Base-by-base conservation (phyloP, 1,140 invertebrate genomes). In the Cotesia chilonis region DNA sequence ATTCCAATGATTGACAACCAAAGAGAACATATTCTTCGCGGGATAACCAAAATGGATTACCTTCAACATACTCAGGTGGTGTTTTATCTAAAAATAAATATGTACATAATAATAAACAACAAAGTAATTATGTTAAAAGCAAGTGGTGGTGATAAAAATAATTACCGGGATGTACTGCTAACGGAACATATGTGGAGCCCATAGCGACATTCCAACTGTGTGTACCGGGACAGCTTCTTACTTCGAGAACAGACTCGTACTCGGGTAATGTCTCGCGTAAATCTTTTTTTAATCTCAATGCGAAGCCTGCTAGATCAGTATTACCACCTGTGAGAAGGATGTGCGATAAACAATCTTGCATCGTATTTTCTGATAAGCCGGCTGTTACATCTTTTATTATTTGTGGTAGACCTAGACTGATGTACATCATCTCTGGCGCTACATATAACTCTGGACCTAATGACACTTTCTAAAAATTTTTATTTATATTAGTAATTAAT, bases 281-380 rank as follows among this genome's bases (percentile, higher is more conserved):
- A 81, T 89, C 88, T 72, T 84, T 84, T 10, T 81, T 82, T 59
- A 89, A 78, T 77, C 88, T 81, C 12, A 83, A 74, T 20, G 83
- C 80, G 70, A 89, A 88, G 67, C 88, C 87, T 36, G 83, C 79
- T 38, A 89, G 77, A 72, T 88, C 86, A 52, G 87, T 88, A 75
- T 89, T 89, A 7, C 87, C 87, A 71, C 88, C 88, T 12, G 87
- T 88, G n/a, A 89, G 78, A 64, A 88, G 77, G 73, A 89, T 88
- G 55, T 87, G 82, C 1, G 86, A 86, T 20, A 88, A 78, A 66
- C 87, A 88, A 75, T 88, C 84, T 7, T 85, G 82, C 70, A 84
- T 81, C 71, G 83, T 74, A 28, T 84, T 80, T 52, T 84, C 81
- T 1, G 85, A 79, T 38, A 89, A 76, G 69, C 85, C 88, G 36